Percentiles rank a stretch among this genome's conserved stretches.
Evolutionary conservation across 23 tunicate species (phyloP).

Genomic region (Oikopleura albicans): DNA sequence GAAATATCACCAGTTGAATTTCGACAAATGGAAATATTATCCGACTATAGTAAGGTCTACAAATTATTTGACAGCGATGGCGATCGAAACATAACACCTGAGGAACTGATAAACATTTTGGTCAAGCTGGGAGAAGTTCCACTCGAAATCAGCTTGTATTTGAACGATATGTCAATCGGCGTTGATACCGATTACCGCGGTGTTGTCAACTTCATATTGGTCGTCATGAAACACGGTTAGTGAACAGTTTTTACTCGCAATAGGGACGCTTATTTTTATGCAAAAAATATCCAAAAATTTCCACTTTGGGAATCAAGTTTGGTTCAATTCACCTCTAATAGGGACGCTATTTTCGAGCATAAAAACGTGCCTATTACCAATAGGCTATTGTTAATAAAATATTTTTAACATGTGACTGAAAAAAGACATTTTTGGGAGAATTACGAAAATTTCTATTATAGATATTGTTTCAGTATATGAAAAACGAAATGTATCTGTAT

Average conservation of each 20-base stretch:
- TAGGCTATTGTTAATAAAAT: no score
- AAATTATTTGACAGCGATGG: background rate
- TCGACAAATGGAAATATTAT: background rate
- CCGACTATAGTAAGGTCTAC: background rate
- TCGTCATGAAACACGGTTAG: background rate
- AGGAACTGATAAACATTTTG: background rate
- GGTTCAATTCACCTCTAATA: no score
- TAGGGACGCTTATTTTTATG: background rate
- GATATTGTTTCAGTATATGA: no score
- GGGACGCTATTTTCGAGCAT: no score
- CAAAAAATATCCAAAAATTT: background rate
- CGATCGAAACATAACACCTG: background rate
- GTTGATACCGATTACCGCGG: background rate
- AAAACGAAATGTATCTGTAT: no score
- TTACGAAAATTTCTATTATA: no score
- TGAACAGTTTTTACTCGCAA: background rate
- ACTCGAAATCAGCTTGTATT: background rate
- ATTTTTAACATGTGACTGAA: no score
- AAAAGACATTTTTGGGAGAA: no score
- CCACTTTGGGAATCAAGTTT: no score
- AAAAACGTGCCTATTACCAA: no score
- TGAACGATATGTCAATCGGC: background rate
- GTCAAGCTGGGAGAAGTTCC: constrained; percentile 15
- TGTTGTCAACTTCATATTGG: background rate
- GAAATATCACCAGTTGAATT: constrained; percentile 14